Conservation (phyloP, 2,113 vertebrate species). For the Dicrurus megarhynchus region DNA sequence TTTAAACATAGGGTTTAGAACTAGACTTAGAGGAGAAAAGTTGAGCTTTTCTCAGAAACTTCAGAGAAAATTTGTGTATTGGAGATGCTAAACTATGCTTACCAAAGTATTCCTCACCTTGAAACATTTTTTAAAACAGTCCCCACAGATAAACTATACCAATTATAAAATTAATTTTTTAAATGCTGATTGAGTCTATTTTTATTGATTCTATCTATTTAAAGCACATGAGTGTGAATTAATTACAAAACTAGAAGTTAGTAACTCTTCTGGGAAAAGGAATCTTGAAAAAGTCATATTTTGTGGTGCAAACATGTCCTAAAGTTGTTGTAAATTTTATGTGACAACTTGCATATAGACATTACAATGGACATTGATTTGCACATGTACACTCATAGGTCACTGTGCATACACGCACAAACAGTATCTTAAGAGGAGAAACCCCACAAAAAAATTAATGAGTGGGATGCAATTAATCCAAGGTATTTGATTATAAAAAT, state of each 20-base stretch:
- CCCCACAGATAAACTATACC: accelerated
- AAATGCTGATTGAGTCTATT: background rate
- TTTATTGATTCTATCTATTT: background rate
- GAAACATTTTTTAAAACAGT: background rate
- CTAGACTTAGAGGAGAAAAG: background rate
- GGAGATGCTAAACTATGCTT: background rate
- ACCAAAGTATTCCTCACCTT: background rate
- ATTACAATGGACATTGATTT: background rate
- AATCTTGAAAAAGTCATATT: background rate
- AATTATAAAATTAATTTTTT: background rate
- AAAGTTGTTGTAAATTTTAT: background rate
- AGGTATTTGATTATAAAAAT: background rate
- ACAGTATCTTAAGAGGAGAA: background rate
- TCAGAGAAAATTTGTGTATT: background rate
- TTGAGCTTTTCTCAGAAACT: background rate
- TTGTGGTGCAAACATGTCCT: background rate
- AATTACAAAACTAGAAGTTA: background rate
- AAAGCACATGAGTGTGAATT: background rate
- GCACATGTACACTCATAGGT: background rate
- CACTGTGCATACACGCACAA: background rate
- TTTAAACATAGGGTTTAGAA: background rate
- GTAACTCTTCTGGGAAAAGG: background rate
- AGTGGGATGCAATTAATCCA: background rate
- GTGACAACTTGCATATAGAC: background rate
- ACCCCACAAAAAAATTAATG: background rate